Conservation (phyloP, 2,888 invertebrate genomes). For the Platycheirus albimanus region DNA sequence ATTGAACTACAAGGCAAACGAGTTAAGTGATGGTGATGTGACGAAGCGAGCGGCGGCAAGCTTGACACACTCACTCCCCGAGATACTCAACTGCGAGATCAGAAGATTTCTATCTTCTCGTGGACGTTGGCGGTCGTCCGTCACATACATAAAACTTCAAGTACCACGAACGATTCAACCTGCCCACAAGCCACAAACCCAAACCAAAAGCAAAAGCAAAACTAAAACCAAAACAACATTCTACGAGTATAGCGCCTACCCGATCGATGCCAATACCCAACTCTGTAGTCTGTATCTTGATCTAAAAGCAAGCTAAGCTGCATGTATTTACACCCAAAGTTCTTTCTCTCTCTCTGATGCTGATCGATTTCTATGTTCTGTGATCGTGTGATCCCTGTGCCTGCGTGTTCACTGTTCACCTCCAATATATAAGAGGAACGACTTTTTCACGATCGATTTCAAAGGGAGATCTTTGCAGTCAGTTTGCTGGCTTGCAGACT, state of each 20-base stretch:
- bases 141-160: conserved; percentile 33
- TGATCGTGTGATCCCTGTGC: conserved; percentile 20
- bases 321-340: conserved; percentile 28
- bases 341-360: conserved; percentile 28
- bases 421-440: conserved; percentile 9
- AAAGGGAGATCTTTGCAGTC: conserved; percentile 24
- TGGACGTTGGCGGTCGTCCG: conserved; percentile 61
- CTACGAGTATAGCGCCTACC: conserved; percentile 58
- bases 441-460: conserved; percentile 23
- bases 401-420: conserved; percentile 1
- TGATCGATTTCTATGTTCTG: conserved; percentile 47
- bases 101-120: conserved; percentile 42
- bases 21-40: conserved; percentile 76
- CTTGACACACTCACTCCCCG: conserved; percentile 48
- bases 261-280: too few species aligned
- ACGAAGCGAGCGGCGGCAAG: conserved; percentile 26
- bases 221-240: conserved; percentile 66
- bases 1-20: conserved; percentile 82
- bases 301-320: conserved; percentile 28
- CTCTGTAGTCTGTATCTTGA: conserved; percentile 33
- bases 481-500: conserved; percentile 1
- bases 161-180: conserved; percentile 45
- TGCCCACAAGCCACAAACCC: conserved; percentile 43
- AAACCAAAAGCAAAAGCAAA: too few species aligned
- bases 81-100: conserved; percentile 43